Base-by-base conservation (phyloP, 1,140 invertebrate genomes). In the Pseudomyrmex sp. region DNA sequence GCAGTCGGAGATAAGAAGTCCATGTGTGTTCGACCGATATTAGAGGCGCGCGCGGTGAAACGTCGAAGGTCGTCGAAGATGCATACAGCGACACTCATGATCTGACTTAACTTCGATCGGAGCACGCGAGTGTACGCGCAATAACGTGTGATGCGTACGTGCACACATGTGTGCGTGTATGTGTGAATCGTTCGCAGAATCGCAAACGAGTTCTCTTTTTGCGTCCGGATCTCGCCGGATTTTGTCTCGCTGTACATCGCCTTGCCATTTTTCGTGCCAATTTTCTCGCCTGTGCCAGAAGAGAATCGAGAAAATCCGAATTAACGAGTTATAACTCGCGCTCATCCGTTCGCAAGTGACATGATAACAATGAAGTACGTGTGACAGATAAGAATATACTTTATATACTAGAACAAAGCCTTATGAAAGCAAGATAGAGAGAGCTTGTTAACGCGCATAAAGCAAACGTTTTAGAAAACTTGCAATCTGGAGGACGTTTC, bases 1-100 rank as follows among this genome's bases (percentile, higher is more conserved):
- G 59, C 80, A 48, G 63, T 26, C 35, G 26, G 70, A 82, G 80
- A 82, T 82, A 82, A 82, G 72, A 12, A 82, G 44, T 35, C 70
- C 79, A 68, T 23, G 79, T 44, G 70, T 48, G 65, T 69, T 46
- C 76, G 54, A 20, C 35, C 76, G 76, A 72, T 80, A 80, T 80
- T 72, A 46, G n/a, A 61, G 56, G 35, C 18, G n/a, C 46, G 61
- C 61, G 48, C 26, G 18, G 52, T 54, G 23, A 65, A 66, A 48
- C 62, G 50, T 26, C 23, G 74, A 77, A 77, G 74, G 74, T 77
- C 62, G 74, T 54, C 23, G 23, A 18, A 26, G 66, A 52, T 35
- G 35, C 73, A 20, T 59, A 23, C 20, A 56, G 48, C 68, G 68
- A 61, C 59, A 65, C 61, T 61, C 74, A 35, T 66, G 61, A 76